Base-by-base conservation (phyloP, 2,888 invertebrate genomes). In the Sarcophaga rosellei region DNA sequence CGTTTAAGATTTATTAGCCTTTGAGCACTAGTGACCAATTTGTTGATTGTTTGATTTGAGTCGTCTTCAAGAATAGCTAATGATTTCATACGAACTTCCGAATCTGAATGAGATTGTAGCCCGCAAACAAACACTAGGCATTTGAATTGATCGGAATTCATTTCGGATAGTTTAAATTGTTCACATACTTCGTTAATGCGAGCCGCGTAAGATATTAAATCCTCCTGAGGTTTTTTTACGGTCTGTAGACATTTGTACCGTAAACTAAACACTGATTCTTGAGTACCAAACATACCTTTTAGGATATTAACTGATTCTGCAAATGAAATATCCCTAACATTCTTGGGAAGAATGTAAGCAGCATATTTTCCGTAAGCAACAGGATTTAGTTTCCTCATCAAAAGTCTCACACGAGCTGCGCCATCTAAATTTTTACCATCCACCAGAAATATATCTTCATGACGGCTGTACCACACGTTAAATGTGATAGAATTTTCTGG, bases 391-490 rank as follows among this genome's bases (percentile, higher is more conserved):
- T 25, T 25, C 25, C 3, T 25, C 25, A 25, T 4, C 3, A 25
- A 25, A 25, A 25, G 25, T 44, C 69, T 53, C n/a, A 69, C 47
- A 8, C 69, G 53, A 53, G 69, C 53, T 47, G 68, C 53, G 45
- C 53, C 53, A 15, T 69, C 20, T 12, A 69, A 69, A 20, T 47
- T 12, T 21, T 47, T 45, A n/a, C 69, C 69, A 21, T 69, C 23
- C n/a, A 69, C 69, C 17, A 69, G 35, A 69, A 25, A 69, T 21
- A 69, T 69, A 15, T 69, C 69, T n/a, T 69, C 47, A 69, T 20
- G 47, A 69, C 21, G 69, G 21, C 2, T 15, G 12, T 61, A 59
- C 59, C 73, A 61, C 21, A 4, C 23, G n/a, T 53, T 69, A 15
- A 69, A 53, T 25, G n/a, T n/a, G n/a, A n/a, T n/a, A n/a, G n/a